Base-by-base conservation (phyloP, 2,888 invertebrate species). In the Lymantria dispar region DNA sequence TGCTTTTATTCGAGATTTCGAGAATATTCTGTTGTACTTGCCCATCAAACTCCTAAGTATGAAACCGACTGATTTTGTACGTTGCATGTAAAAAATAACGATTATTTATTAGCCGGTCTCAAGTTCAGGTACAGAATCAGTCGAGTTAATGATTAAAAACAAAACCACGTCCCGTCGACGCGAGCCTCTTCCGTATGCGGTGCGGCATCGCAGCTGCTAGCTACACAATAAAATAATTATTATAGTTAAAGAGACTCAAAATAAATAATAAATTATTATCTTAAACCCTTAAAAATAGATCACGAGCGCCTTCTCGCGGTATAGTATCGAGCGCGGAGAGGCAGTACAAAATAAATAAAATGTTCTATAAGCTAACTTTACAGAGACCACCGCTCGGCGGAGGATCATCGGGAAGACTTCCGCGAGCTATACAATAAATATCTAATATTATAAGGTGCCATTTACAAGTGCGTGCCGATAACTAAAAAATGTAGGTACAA, bases 181-280 rank as follows among this genome's bases (percentile, higher is more conserved):
- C 84, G 76, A 78, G 82, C 80, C 87, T 77, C 87, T 85, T 83
- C 83, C 82, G 87, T 78, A 75, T 85, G 90, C 89, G 87, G 87
- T 87, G 90, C 85, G 86, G 83, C 82, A 76, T 86, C 85, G 83
- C 83, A 82, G 80, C 86, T 83, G 82, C 82, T 81, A 78, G 83
- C 76, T 82, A 85, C 80, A 42, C 40, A 81, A 78, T 80, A 83
- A 85, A 81, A 84, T 80, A 82, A 85, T 85, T 81, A 83, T 83
- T 85, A 89, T 75, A 89, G 84, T 88, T 87, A 89, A 86, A 88
- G 89, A 91, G 90, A 90, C 90, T 91, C 90, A 83, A 88, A 91
- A 91, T 91, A 91, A 91, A 91, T 91, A 91, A 91, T 91, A 91
- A 91, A 90, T 91, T 91, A 91, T 89, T 91, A 91, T 84, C 89